phyloP scores from a whole-genome alignment of 2,888 invertebrate species.

The Ischnura elegans region DNA sequence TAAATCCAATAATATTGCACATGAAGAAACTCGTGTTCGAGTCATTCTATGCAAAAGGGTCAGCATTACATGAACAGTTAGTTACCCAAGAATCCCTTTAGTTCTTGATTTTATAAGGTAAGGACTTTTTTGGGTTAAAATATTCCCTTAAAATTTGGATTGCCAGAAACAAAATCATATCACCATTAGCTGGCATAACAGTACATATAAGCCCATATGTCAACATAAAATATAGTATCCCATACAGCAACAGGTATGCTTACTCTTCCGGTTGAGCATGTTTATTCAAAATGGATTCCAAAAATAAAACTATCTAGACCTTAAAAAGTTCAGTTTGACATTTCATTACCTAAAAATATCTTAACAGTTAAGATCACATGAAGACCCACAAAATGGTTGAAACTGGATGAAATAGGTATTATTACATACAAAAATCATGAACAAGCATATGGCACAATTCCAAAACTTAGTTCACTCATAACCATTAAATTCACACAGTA shows the following conservation, averaged over 20 bases:
- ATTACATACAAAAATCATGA: not conserved
- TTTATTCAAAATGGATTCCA: slow-evolving; percentile 30
- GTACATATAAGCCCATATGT: not conserved
- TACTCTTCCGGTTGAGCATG: slow-evolving; percentile 2
- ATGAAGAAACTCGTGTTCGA: not conserved
- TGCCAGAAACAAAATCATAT: not conserved
- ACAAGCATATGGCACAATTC: not conserved
- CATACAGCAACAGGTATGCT: not conserved
- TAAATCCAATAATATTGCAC: not conserved
- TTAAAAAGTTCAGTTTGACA: not conserved
- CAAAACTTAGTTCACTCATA: not conserved
- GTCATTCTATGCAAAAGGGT: slow-evolving; percentile 51
- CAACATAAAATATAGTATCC: slow-evolving; percentile 24
- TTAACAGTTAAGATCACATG: slow-evolving; percentile 12
- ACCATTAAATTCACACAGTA: not conserved
- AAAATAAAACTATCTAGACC: slow-evolving; percentile 36
- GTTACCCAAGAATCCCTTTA: not conserved
- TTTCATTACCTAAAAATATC: slow-evolving; percentile 6
- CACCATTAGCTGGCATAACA: not conserved
- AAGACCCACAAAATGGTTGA: not conserved
- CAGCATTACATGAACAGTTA: not conserved
- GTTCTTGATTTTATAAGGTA: not conserved
- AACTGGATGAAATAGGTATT: not conserved
- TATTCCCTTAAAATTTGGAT: not conserved
- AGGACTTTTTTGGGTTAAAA: not conserved